Evolutionary conservation across 1,140 invertebrate species (phyloP).

Genomic region (Neodiprion virginianus): DNA sequence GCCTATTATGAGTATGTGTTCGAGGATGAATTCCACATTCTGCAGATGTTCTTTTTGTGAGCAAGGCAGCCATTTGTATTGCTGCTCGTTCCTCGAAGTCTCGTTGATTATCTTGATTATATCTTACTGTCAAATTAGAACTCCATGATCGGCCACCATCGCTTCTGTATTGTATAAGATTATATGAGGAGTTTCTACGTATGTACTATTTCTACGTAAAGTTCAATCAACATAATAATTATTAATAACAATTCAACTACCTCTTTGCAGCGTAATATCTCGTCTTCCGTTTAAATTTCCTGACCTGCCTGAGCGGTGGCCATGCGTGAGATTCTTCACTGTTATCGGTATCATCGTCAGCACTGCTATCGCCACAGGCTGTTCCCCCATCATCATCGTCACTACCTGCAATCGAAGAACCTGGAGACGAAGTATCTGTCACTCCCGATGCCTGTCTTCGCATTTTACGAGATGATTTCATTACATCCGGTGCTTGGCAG

Average conservation of each 20-base stretch:
- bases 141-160: conserved; percentile 71
- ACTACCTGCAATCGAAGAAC: conserved; percentile 46
- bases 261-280: conserved; percentile 31
- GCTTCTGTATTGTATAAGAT: conserved; percentile 34
- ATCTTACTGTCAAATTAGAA: conserved; percentile 73
- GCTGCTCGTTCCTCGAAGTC: conserved; percentile 80
- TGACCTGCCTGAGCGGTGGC: conserved; percentile 29
- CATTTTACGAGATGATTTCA: conserved; percentile 39
- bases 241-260: conserved; percentile 28
- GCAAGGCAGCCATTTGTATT: conserved; percentile 70
- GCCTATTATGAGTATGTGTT: conserved; percentile 34
- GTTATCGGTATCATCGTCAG: conserved; percentile 51
- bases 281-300: conserved; percentile 33
- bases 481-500: conserved; percentile 37
- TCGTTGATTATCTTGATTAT: conserved; percentile 85
- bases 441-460: conserved; percentile 43
- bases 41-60: conserved; percentile 61
- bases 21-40: conserved; percentile 39
- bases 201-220: too few relatives aligned
- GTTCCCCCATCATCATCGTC: conserved; percentile 48
- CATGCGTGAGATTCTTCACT: conserved; percentile 50
- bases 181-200: conserved; percentile 3
- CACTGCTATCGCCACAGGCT: conserved; percentile 43
- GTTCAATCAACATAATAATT: too few relatives aligned
- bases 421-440: conserved; percentile 41